These are phyloP conservation scores for Psilopogon haemacephalus DNA, from an alignment of 2,113 vertebrate species.

Conservation along the genomic window DNA sequence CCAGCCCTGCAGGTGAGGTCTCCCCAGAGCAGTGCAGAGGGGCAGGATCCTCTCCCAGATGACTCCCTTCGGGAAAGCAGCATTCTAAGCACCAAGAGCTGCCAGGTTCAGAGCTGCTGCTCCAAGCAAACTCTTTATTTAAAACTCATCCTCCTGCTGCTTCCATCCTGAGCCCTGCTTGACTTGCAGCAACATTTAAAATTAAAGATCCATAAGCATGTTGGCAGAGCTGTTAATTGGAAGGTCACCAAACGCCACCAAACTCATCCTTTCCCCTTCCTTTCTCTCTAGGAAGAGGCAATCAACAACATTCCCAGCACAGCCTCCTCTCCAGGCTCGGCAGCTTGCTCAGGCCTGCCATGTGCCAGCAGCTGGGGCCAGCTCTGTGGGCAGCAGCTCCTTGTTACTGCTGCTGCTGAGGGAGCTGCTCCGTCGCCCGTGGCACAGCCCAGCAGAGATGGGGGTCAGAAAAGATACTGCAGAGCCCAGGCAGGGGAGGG, in stretches of 20 bases:
- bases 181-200: slow-evolving; percentile 74
- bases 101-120: slow-evolving; percentile 71
- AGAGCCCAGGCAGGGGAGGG: not conserved
- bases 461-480: not conserved
- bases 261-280: slow-evolving; percentile 63
- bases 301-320: slow-evolving; percentile 64
- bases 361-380: not conserved
- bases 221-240: slow-evolving; percentile 81
- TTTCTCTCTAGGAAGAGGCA: slow-evolving; percentile 62
- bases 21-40: too few species aligned
- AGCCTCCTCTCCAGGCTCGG: not conserved
- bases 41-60: too few species aligned
- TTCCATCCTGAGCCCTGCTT: slow-evolving; percentile 65
- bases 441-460: not conserved
- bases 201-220: slow-evolving; percentile 84
- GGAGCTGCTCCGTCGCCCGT: not conserved
- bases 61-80: not conserved
- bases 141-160: slow-evolving; percentile 74
- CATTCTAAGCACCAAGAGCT: slow-evolving; percentile 46
- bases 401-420: slow-evolving; percentile 13
- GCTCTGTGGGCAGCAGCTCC: not conserved
- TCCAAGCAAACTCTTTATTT: slow-evolving; percentile 76
- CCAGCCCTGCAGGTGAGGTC: too few species aligned
- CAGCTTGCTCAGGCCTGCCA: not conserved
- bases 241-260: slow-evolving; percentile 79